Percentiles rank a stretch among this genome's conserved stretches.
These are phyloP conservation scores for Drosophila serrata DNA, from an alignment of 1,140 invertebrate species.

Conservation along the genomic window DNA sequence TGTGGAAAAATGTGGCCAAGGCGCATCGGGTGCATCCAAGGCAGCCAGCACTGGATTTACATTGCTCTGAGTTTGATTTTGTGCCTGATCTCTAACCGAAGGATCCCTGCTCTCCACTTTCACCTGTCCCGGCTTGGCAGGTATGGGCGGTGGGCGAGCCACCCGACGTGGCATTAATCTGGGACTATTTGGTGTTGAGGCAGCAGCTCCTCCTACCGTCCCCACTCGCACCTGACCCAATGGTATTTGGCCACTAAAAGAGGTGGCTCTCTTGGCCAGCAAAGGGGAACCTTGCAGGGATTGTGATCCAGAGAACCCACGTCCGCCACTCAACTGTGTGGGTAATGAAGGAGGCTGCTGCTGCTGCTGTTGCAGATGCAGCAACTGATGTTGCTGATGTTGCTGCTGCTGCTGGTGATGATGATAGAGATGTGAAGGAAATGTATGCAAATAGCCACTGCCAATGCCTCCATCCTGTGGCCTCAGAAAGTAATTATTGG, in stretches of 20 bases:
- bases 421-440: conserved; percentile 68
- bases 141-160: conserved; percentile 87
- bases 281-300: conserved; percentile 76
- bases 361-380: conserved; percentile 43
- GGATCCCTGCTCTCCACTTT: conserved; percentile 9
- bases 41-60: conserved; percentile 67
- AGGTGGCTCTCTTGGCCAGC: conserved; percentile 79
- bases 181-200: conserved; percentile 89
- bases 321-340: conserved; percentile 35
- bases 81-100: neutral
- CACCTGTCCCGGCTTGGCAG: conserved; percentile 75
- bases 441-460: conserved; percentile 71
- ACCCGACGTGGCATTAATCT: conserved; percentile 88
- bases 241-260: conserved; percentile 79
- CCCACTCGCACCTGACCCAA: conserved; percentile 29
- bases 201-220: conserved; percentile 52
- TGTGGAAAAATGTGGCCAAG: conserved; percentile 82
- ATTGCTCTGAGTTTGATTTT: neutral
- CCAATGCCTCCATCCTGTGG: conserved; percentile 65
- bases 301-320: conserved; percentile 51
- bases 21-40: conserved; percentile 72
- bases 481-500: conserved; percentile 71
- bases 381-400: conserved; percentile 35
- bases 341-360: conserved; percentile 72
- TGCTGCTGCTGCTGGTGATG: conserved; percentile 56